phyloP scores from a whole-genome alignment of 2,888 invertebrate genomes.

The Cheilosia variabilis region DNA sequence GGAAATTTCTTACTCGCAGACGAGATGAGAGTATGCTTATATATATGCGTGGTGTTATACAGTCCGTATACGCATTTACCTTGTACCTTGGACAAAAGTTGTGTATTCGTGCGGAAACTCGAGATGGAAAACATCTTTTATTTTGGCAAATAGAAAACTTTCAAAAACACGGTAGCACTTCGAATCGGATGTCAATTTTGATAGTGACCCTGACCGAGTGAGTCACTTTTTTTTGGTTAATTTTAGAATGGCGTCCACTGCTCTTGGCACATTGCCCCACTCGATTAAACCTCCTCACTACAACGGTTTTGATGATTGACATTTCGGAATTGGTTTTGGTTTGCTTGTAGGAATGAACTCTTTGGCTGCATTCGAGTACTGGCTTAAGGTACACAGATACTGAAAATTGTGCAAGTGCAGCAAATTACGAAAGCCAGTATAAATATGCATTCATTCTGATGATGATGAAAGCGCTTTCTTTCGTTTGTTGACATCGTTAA shows the following conservation, averaged over 20 bases:
- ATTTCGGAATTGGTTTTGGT: constrained; percentile 2
- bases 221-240: constrained; percentile 51
- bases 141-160: constrained; percentile 2
- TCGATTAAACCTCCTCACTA: background rate
- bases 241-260: constrained; percentile 51
- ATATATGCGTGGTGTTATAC: too few relatives aligned
- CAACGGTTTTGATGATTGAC: constrained; percentile 1
- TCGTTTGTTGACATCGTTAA: constrained; percentile 56
- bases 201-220: constrained; percentile 60
- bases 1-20: constrained; percentile 12
- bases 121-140: constrained; percentile 25
- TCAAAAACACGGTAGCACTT: background rate
- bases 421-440: constrained; percentile 30
- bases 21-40: too few relatives aligned
- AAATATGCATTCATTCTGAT: background rate
- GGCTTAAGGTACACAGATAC: constrained; percentile 15
- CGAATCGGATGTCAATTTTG: constrained; percentile 23
- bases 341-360: constrained; percentile 17
- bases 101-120: constrained; percentile 24
- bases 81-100: constrained; percentile 11
- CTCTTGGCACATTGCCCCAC: constrained; percentile 53
- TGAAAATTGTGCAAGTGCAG: constrained; percentile 27
- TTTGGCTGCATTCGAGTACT: constrained; percentile 6
- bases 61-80: constrained; percentile 17
- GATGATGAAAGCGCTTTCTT: constrained; percentile 19